These are phyloP conservation scores for Calameuta idolon DNA, from an alignment of 2,888 invertebrate genomes.

Conservation along the genomic window DNA sequence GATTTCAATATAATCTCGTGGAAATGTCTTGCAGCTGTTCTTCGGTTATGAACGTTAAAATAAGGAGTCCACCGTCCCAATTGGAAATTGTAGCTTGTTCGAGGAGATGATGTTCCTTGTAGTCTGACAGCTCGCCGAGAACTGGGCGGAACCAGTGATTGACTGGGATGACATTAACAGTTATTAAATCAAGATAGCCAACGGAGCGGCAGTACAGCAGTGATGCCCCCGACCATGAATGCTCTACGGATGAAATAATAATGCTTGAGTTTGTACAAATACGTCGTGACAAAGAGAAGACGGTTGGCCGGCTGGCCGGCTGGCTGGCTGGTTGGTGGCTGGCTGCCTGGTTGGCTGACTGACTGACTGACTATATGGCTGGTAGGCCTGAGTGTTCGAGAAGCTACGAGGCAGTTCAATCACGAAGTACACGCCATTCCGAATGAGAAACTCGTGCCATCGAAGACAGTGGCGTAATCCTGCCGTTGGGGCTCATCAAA, in stretches of 20 bases:
- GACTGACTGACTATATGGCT: not conserved
- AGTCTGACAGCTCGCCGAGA: constrained; percentile 19
- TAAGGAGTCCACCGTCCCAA: constrained; percentile 23
- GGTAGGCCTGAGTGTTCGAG: not conserved
- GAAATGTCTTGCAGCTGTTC: not conserved
- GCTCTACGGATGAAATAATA: constrained; percentile 40
- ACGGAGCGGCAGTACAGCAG: constrained; percentile 4
- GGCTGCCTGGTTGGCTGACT: not conserved
- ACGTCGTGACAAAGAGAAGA: constrained; percentile 40
- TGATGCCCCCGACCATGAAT: not conserved
- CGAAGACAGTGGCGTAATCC: constrained; percentile 43
- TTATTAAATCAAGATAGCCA: constrained; percentile 55
- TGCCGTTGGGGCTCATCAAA: not conserved
- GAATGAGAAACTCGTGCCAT: constrained; percentile 23
- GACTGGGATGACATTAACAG: constrained; percentile 52
- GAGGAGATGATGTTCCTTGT: constrained; percentile 21
- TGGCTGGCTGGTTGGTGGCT: too few species aligned
- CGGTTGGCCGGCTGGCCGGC: not conserved
- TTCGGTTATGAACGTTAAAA: constrained; percentile 2
- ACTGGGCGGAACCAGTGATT: constrained; percentile 30
- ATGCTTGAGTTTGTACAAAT: constrained; percentile 44
- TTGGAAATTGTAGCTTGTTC: constrained; percentile 25
- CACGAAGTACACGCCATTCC: constrained; percentile 44
- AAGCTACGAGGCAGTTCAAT: constrained; percentile 41
- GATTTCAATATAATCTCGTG: not conserved